Base-by-base conservation (phyloP, 2,888 invertebrate species). In the Abrostola tripartita region DNA sequence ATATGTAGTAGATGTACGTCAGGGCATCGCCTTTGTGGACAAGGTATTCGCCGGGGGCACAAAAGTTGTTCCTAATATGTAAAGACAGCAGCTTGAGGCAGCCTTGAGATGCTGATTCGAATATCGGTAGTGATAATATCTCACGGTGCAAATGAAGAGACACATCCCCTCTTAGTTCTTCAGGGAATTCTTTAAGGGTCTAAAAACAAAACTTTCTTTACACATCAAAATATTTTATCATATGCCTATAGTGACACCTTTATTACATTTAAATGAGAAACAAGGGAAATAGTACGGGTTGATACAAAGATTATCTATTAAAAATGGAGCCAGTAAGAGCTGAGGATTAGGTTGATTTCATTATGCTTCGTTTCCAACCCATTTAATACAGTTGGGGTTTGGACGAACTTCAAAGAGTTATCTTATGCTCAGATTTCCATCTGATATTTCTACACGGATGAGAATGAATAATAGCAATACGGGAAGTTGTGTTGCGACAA, bases 161-260 rank as follows among this genome's bases (percentile, higher is more conserved):
- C 49, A 99, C 98, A 87, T 99, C 99, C 14, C 99, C 99, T 67
- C 99, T 95, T 62, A 99, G 95, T 91, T 99, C 99, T 89, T 99
- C 99, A 0, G 99, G 99, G 93, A 99, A 99, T 93, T 99, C 99
- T 92, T 98, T 98, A 76, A 99, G 94, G 54, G 98, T 98, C 98
- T 98, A 95, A 71, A 94, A 93, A 73, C 65, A 74, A 76, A 61
- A 37, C 50, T 57, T 52, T 66, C 11, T 55, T 41, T 61, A 44
- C 36, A 49, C 37, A 58, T 36, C n/a, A 50, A 69, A 65, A 74
- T 56, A 63, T 65, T 62, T 62, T 61, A 40, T 62, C 38, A 61
- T 57, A 63, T 54, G 51, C 61, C 61, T 61, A 60, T 54, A 50
- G 53, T 24, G 35, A 57, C 47, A 38, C 53, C 44, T 52, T 57